Base-by-base conservation (phyloP, 2,797 vertebrate genomes). In the Tolypeutes matacus region DNA sequence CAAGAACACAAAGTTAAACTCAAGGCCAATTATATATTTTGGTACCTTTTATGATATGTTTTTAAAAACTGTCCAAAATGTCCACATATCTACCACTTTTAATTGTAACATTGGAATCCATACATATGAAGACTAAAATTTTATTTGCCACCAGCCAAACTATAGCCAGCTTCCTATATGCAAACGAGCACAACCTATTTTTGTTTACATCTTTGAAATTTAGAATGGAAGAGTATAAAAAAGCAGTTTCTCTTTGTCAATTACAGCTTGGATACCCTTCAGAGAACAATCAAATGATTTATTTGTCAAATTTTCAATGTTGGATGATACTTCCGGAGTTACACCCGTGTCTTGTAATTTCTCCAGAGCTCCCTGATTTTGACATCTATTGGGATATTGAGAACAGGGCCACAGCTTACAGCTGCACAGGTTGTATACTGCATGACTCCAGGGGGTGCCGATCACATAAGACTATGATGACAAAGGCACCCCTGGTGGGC, bases 151-250 rank as follows among this genome's bases (percentile, higher is more conserved):
- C 46, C 39, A 65, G 67, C 31, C 58, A 70, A 36, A 17, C 77
- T 85, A 73, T 0, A 58, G 27, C 4, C 7, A 89, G 20, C 27
- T 23, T 27, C 29, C 31, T 27, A 42, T 3, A 58, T 23, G 6
- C 65, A 60, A 75, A 86, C 31, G 12, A 85, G 6, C 15, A 49
- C 49, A 25, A 58, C 53, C n/a, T 77, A 62, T 27, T 20, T 51
- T 64, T 65, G 6, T 67, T 18, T 14, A 69, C 5, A 69, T 73
- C 69, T 93, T 89, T 69, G 36, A 96, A 86, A 86, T 70, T 88
- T 58, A 64, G 42, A 82, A 76, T 1, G 3, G 5, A 9, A 87
- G 36, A 82, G 27, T 25, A 94, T 29, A 31, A 70, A 77, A 58
- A 93, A 69, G 21, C 27, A 75, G 27, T 46, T 86, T 87, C 64